Percentiles rank a stretch among this genome's conserved stretches.
Evolutionary conservation across 1,140 invertebrate species (phyloP).

Genomic region (Lordiphosa stackelbergi): DNA sequence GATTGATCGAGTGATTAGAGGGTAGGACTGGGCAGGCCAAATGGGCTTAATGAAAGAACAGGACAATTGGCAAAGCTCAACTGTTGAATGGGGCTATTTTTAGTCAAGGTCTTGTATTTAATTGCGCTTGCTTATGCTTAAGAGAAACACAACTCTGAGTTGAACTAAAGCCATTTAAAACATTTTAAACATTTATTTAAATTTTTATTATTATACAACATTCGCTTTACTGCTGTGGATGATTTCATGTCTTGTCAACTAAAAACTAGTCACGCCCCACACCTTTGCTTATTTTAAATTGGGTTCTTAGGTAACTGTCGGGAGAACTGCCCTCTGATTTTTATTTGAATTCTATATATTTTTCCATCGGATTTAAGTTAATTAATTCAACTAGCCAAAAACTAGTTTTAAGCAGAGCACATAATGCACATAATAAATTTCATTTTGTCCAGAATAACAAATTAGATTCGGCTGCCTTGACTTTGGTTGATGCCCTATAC

Average conservation of each 20-base stretch:
- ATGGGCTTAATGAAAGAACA: conserved; percentile 6
- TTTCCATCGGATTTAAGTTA: conserved; percentile 14
- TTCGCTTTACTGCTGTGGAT: conserved; percentile 26
- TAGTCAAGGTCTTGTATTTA: neutral
- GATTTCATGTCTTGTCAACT: conserved; percentile 36
- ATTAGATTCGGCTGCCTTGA: neutral
- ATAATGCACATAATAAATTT: conserved; percentile 63
- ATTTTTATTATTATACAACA: conserved; percentile 25
- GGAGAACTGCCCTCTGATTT: conserved; percentile 10
- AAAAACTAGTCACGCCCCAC: conserved; percentile 12
- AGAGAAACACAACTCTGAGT: neutral
- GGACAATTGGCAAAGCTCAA: no score
- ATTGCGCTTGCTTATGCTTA: neutral
- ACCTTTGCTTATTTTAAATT: conserved; percentile 13
- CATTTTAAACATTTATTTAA: conserved; percentile 30
- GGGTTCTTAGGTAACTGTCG: conserved; percentile 10
- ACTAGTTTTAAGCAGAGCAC: conserved; percentile 50
- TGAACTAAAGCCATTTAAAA: conserved; percentile 15
- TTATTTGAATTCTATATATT: neutral
- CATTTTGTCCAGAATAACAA: conserved; percentile 32
- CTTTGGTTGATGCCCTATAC: no score
- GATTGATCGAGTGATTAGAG: conserved; percentile 26
- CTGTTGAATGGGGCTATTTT: neutral
- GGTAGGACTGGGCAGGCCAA: neutral
- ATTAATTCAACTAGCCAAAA: conserved; percentile 41